phyloP scores from a whole-genome alignment of 2,797 vertebrate species.

The Sebastes umbrosus region DNA sequence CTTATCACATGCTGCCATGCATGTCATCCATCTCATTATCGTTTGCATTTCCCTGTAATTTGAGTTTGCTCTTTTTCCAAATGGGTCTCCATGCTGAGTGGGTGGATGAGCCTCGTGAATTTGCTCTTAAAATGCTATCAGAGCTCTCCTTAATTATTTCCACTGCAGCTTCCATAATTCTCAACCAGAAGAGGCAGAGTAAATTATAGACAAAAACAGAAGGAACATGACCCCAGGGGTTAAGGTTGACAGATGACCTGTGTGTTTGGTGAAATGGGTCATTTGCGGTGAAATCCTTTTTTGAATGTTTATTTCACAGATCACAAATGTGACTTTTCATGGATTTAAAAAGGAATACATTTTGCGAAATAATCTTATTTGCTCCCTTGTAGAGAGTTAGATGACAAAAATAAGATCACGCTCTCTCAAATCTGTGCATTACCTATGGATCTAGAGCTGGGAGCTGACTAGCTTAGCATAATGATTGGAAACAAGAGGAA shows the following conservation, averaged over 20 bases:
- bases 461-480: background rate
- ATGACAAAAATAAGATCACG: background rate
- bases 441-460: background rate
- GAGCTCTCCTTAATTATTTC: constrained; percentile 28
- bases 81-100: constrained; percentile 33
- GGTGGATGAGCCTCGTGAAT: constrained; percentile 27
- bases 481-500: background rate
- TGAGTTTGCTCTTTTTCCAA: constrained; percentile 28
- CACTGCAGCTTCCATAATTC: constrained; percentile 3
- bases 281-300: background rate
- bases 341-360: background rate
- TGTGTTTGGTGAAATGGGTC: background rate
- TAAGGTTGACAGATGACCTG: background rate
- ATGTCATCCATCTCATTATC: constrained; percentile 41
- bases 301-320: background rate
- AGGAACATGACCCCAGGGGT: background rate
- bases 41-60: constrained; percentile 11
- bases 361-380: background rate
- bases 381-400: too few species aligned
- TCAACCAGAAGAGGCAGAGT: background rate
- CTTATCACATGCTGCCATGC: constrained; percentile 29
- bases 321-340: background rate
- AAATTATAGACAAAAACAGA: background rate
- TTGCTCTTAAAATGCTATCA: constrained; percentile 25
- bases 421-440: background rate